Base-by-base conservation (phyloP, 2,888 invertebrate genomes). In the Spilarctia lutea region DNA sequence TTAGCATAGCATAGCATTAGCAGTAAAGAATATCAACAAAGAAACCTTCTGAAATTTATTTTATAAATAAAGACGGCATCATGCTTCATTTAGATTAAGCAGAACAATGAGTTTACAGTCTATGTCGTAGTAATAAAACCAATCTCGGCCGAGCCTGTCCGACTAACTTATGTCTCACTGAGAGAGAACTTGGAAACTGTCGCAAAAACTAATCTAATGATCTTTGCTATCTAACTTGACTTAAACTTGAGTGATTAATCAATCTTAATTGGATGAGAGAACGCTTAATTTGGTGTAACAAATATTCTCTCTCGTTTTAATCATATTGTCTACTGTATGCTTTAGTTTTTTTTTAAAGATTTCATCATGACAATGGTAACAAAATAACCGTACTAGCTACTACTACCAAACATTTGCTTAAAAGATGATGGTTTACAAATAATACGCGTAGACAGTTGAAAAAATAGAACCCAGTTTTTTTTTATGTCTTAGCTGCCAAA, bases 201-300 rank as follows among this genome's bases (percentile, higher is more conserved):
- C 80, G 71, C 81, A 77, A 83, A 81, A 52, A 56, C 74, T 73
- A 30, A 65, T 63, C 24, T 20, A 75, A 68, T 42, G 56, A 68
- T 68, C 68, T 73, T 52, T 48, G 35, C 24, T 45, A 18, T 35
- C 18, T 18, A 35, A 65, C 39, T 74, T 66, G 66, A 68, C 69
- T 69, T 45, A 71, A 76, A 73, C n/a, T 73, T 63, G 48, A 48
- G n/a, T 48, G 30, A 27, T 33, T 24, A 68, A 68, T 68, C 30
- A 33, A 68, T 68, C 45, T 27, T 60, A 48, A 73, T 67, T 39
- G n/a, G 35, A 27, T 65, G 33, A 60, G 52, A 71, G 24, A 68
- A 56, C 18, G 24, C 24, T 10, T 68, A 35, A 66, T n/a, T 66
- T 18, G 6, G 16, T 63, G 18, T 7, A 30, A 63, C 63, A 63